Base-by-base conservation (phyloP, 1,140 invertebrate species). In the Cherax destructor region DNA sequence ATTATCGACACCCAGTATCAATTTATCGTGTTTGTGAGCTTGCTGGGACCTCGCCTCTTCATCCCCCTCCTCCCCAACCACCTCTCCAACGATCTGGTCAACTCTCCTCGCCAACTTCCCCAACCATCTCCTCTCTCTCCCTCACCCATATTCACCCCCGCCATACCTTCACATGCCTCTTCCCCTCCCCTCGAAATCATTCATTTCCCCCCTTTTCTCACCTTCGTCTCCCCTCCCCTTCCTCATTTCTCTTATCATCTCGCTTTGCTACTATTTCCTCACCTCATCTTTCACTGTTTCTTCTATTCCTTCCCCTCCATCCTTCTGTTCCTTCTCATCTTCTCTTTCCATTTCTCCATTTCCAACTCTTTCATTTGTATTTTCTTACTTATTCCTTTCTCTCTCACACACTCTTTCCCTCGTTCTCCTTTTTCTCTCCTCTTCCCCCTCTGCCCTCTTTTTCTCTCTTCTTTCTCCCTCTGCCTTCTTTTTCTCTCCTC, bases 1-100 rank as follows among this genome's bases (percentile, higher is more conserved):
- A 84, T 84, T 84, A 84, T 84, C 81, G 81, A 84, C 81, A 61
- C 81, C 56, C 24, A 69, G 81, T 84, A 84, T 84, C 81, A 84
- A 69, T 84, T 84, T 84, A 84, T 84, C 61, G n/a, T 84, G 81
- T 30, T 61, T 69, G 81, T 69, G 59, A 83, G 81, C 52, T 16
- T 9, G 56, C 9, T 59, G 9, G 56, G 56, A 10, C 83, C 76
- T 69, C 30, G 30, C 30, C 30, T 41, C 30, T 41, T 41, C 30
- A 41, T 41, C 30, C 30, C 30, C 30, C 30, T 41, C 30, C 30
- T 41, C 30, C 30, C 30, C 30, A 41, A 41, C 30, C 30, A 41
- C 2, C 30, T 41, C 30, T 41, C 2, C 30, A 41, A 41, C 30
- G 0, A 41, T 41, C 30, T 41, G n/a, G n/a, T n/a, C n/a, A n/a